A percentile compares a stretch with the other conserved stretches of the same genome.
Evolutionary conservation across 2,113 vertebrate genomes (phyloP).

Genomic region (Brachyhypopomus occidentalis): DNA sequence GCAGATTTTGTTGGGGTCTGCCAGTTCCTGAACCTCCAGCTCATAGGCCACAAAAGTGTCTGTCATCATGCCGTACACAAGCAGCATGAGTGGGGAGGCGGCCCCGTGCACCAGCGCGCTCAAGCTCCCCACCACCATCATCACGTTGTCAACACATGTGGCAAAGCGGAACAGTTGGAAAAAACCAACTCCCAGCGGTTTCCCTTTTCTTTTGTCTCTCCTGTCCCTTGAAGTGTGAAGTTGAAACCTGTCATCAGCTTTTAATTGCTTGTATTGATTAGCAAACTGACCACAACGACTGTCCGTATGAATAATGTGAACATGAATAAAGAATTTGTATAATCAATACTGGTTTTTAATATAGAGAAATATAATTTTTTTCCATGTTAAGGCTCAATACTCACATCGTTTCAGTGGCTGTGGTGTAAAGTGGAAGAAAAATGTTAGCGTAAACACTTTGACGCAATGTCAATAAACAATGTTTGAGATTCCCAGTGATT

Average conservation of each 20-base stretch:
- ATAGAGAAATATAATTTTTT: too few species aligned
- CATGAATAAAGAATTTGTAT: too few species aligned
- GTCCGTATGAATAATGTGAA: too few species aligned
- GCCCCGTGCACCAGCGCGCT: slow-evolving; percentile 74
- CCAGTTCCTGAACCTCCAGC: slow-evolving; percentile 65
- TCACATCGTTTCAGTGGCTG: slow-evolving; percentile 32
- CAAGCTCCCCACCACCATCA: slow-evolving; percentile 74
- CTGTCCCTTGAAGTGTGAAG: slow-evolving; percentile 38
- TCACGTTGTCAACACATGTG: slow-evolving; percentile 63
- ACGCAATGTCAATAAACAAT: not conserved
- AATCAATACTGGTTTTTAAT: not conserved
- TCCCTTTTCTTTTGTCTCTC: slow-evolving; percentile 62
- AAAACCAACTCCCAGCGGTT: slow-evolving; percentile 68
- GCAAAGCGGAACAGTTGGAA: slow-evolving; percentile 78
- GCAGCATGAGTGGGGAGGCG: slow-evolving; percentile 72
- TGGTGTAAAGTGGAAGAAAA: not conserved
- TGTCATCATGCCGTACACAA: slow-evolving; percentile 75
- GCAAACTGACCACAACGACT: too few species aligned
- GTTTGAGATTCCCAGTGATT: not conserved
- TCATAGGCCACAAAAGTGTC: slow-evolving; percentile 77
- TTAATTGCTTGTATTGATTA: not conserved
- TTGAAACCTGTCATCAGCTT: not conserved
- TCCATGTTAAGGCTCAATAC: not conserved
- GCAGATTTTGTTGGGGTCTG: slow-evolving; percentile 70
- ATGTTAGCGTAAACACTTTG: not conserved